Evolutionary conservation across 1,140 invertebrate genomes (phyloP).

Genomic region (Neuroterus valhalla): DNA sequence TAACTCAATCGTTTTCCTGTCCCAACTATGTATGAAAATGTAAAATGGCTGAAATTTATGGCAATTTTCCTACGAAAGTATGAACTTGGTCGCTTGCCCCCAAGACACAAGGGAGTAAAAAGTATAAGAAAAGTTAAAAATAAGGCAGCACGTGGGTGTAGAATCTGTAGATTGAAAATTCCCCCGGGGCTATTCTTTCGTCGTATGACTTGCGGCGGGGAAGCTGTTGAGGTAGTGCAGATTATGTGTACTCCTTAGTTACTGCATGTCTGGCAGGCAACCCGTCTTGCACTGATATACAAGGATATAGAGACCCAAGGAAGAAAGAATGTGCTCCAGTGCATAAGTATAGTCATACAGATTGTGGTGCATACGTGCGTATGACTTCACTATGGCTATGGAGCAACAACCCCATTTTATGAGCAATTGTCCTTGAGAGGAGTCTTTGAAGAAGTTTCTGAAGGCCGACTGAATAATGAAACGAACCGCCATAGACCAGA

Average conservation of each 20-base stretch:
- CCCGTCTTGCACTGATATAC: slow-evolving; percentile 35
- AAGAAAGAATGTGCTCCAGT: slow-evolving; percentile 43
- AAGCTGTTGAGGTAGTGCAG: slow-evolving; percentile 26
- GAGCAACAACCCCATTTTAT: slow-evolving; percentile 44
- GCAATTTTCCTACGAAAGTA: too few species aligned
- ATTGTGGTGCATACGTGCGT: slow-evolving; percentile 33
- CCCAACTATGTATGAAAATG: too few species aligned
- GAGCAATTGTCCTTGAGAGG: slow-evolving; percentile 41
- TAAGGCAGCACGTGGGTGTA: neutral
- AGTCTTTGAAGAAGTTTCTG: slow-evolving; percentile 40
- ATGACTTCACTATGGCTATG: slow-evolving; percentile 28
- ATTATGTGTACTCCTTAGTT: slow-evolving; percentile 48
- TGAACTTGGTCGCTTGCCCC: too few species aligned
- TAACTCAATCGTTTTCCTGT: too few species aligned
- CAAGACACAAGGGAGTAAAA: too few species aligned
- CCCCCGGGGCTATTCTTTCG: neutral
- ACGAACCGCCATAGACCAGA: slow-evolving; percentile 19
- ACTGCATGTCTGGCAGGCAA: slow-evolving; percentile 32
- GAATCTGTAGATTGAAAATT: neutral
- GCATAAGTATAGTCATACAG: slow-evolving; percentile 34
- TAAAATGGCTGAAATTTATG: too few species aligned
- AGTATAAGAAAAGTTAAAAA: too few species aligned
- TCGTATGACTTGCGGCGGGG: neutral
- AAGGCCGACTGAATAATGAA: slow-evolving; percentile 52
- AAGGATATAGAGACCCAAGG: slow-evolving; percentile 32